Conservation (phyloP, 30 jellyfish, hydroid and myxozoan species). For the Clytia hemisphaerica region DNA sequence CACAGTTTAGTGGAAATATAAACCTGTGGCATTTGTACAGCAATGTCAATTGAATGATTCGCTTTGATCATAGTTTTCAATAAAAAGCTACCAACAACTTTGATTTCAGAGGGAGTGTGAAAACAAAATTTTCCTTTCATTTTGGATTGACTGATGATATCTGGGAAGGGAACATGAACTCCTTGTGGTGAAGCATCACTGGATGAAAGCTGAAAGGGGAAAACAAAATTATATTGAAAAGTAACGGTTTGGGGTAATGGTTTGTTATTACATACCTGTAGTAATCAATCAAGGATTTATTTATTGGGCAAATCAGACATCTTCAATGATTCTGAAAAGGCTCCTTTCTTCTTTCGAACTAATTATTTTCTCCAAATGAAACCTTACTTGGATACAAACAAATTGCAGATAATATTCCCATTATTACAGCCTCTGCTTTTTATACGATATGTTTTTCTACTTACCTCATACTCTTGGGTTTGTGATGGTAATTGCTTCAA, state of each 20-base stretch:
- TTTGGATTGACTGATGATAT: conserved; percentile 14
- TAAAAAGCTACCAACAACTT: conserved; percentile 75
- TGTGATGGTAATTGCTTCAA: conserved; percentile 27
- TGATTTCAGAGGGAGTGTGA: conserved; percentile 49
- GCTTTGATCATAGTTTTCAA: conserved; percentile 63
- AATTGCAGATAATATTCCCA: too few relatives aligned
- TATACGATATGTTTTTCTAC: not conserved
- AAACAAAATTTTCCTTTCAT: conserved; percentile 69
- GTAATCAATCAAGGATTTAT: too few relatives aligned
- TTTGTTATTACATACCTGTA: too few relatives aligned
- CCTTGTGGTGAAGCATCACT: conserved; percentile 48
- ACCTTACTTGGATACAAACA: too few relatives aligned
- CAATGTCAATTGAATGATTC: conserved; percentile 47
- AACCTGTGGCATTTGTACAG: conserved; percentile 80
- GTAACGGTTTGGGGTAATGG: too few relatives aligned
- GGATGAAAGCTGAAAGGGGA: conserved; percentile 24
- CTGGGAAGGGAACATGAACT: conserved; percentile 61
- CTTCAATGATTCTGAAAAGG: too few relatives aligned
- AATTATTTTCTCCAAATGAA: too few relatives aligned
- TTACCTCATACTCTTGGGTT: conserved; percentile 49
- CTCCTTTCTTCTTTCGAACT: too few relatives aligned
- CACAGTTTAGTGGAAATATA: too few relatives aligned
- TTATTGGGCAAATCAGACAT: too few relatives aligned
- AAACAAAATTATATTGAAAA: not conserved
- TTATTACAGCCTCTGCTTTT: not conserved